A percentile compares a stretch with the other conserved stretches of the same genome.
These are phyloP conservation scores for Plagodis dolabraria DNA, from an alignment of 2,888 invertebrate genomes.

Conservation along the genomic window DNA sequence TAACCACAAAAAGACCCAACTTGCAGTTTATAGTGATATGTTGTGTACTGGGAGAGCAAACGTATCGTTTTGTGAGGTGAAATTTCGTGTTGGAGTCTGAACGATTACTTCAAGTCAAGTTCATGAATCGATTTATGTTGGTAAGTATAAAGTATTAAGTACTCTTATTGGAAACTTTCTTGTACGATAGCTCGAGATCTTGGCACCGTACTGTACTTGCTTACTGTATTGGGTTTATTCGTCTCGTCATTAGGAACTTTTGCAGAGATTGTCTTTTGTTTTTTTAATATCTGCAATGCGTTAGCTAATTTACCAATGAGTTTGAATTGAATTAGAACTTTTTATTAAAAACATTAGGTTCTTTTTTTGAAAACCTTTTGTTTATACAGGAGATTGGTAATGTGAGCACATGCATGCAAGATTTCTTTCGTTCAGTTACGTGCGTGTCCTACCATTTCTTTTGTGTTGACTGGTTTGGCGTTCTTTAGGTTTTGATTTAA, in stretches of 20 bases:
- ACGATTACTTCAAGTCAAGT: slow-evolving; percentile 57
- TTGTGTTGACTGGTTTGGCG: slow-evolving; percentile 40
- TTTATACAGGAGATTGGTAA: slow-evolving; percentile 1
- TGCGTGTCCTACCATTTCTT: slow-evolving; percentile 33
- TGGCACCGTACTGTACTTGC: slow-evolving; percentile 1
- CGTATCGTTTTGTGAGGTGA: slow-evolving; percentile 49
- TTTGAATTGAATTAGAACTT: no score
- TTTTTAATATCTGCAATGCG: neutral
- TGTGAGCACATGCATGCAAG: slow-evolving; percentile 8
- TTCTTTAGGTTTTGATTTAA: slow-evolving; percentile 29
- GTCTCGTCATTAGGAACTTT: no score
- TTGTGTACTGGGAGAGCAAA: slow-evolving; percentile 1
- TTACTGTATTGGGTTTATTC: neutral
- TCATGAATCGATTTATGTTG: slow-evolving; percentile 52
- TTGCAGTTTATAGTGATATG: slow-evolving; percentile 3
- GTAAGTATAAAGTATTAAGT: slow-evolving; percentile 22
- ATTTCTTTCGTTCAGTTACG: slow-evolving; percentile 20
- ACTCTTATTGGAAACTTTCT: slow-evolving; percentile 38
- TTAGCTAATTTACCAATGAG: no score
- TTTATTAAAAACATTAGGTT: neutral
- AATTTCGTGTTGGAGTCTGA: slow-evolving; percentile 60
- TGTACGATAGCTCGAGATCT: slow-evolving; percentile 16
- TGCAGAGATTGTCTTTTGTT: no score
- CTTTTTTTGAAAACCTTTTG: slow-evolving; percentile 6
- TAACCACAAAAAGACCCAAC: neutral